A percentile compares a stretch with the other conserved stretches of the same genome.
Evolutionary conservation across 2,888 invertebrate species (phyloP).

Genomic region (Drosophila hamatofila): DNA sequence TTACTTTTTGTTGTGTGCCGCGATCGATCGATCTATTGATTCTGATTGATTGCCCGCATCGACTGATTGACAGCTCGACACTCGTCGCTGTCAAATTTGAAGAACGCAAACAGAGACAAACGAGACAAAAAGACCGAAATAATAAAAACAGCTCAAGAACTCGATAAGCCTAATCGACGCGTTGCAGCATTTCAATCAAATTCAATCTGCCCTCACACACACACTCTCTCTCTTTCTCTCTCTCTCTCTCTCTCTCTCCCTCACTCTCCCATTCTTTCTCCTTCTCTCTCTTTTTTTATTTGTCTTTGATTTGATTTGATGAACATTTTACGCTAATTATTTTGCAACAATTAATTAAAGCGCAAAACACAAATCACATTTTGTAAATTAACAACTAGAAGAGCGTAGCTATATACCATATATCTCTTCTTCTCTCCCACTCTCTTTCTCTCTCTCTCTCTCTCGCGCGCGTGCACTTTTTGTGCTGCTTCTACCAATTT

Average conservation of each 20-base stretch:
- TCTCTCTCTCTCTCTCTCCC: background rate
- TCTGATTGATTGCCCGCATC: conserved; percentile 48
- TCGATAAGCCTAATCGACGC: conserved; percentile 8
- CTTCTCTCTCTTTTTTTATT: background rate
- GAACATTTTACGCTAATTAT: conserved; percentile 79
- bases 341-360: conserved; percentile 81
- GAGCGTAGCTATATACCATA: conserved; percentile 9
- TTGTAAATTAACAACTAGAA: conserved; percentile 27
- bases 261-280: background rate
- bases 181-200: conserved; percentile 7
- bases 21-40: conserved; percentile 39
- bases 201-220: background rate
- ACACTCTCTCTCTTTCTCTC: background rate
- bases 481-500: conserved; percentile 22
- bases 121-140: conserved; percentile 6
- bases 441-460: background rate
- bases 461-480: background rate
- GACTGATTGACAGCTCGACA: conserved; percentile 79
- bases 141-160: conserved; percentile 5
- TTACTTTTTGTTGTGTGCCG: conserved; percentile 50
- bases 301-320: conserved; percentile 60
- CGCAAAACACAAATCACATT: conserved; percentile 69
- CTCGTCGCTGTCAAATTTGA: conserved; percentile 83
- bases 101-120: conserved; percentile 3
- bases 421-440: background rate